Evolutionary conservation across 1,140 invertebrate species (phyloP), one percentile per base, ranked within the genome.

Genomic region (Anastrepha obliqua): DNA sequence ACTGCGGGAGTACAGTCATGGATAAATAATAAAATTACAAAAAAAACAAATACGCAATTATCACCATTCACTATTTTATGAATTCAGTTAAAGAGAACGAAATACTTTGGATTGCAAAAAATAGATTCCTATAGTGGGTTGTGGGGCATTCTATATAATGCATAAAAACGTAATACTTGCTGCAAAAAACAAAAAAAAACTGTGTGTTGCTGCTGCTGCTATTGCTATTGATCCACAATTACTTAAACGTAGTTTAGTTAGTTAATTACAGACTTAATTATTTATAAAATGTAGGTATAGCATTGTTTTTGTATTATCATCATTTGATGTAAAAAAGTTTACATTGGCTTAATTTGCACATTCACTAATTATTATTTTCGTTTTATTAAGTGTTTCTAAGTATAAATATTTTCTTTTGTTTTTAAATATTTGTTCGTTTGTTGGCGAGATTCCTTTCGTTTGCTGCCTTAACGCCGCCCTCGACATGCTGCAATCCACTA

Each of bases 381-480:
- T 81, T 81, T 81, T 55, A 81, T 81, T 81, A 81, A 81, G 74
- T 81, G 51, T 51, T 81, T 70, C 44, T 81, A 81, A 81, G 74
- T 81, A 81, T 81, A 81, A 55, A 81, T 81, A 81, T 51, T 29
- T 29, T 29, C 29, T 29, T 29, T 29, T 29, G 29, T 51, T 81
- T 81, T 74, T 47, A 44, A 74, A 47, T 74, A 74, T 74, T 81
- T 81, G 74, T 81, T 81, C 74, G 6, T 81, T 81, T 20, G 17
- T 81, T 81, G 74, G 74, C 74, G 74, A 81, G 17, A 55, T 81
- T 81, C 47, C 20, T 55, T 47, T 44, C 39, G 39, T 74, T 47
- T 47, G 55, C 74, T 55, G 3, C 8, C 8, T 58, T n/a, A 51
- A n/a, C 8, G 2, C 29, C 29, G 29, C 29, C 1, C 6, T 55